These are phyloP conservation scores for Mermis nigrescens DNA, from an alignment of 2,888 invertebrate genomes.

Conservation along the genomic window DNA sequence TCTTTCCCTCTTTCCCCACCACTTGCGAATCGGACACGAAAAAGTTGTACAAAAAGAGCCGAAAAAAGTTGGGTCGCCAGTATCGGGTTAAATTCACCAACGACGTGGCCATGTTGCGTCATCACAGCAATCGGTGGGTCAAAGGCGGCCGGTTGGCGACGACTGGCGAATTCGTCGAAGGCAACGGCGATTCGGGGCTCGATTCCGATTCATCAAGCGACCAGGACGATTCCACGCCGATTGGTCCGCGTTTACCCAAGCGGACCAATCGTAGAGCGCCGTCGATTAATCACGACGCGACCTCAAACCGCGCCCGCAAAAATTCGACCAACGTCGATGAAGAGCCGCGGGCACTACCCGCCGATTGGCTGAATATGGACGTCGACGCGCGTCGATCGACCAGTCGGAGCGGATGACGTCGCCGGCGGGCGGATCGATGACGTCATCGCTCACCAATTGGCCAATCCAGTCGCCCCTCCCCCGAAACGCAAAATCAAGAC, in stretches of 20 bases:
- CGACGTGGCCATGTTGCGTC: constrained; percentile 4
- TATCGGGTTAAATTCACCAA: not conserved
- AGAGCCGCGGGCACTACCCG: too few relatives aligned
- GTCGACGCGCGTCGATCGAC: too few relatives aligned
- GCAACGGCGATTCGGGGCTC: not conserved
- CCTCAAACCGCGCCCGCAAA: too few relatives aligned
- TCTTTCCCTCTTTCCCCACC: not conserved
- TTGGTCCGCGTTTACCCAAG: not conserved
- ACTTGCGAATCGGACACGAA: not conserved
- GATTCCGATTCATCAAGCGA: not conserved
- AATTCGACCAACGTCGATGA: too few relatives aligned
- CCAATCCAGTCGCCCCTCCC: not conserved
- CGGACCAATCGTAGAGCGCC: not conserved
- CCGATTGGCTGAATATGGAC: too few relatives aligned
- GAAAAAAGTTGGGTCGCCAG: not conserved
- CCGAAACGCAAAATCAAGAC: not conserved
- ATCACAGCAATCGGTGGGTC: constrained; percentile 8
- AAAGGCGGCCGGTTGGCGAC: constrained; percentile 2
- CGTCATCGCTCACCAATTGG: not conserved
- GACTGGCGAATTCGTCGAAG: constrained; percentile 9
- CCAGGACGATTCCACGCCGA: not conserved
- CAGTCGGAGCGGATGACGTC: not conserved
- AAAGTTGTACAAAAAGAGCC: not conserved
- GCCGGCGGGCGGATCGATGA: not conserved
- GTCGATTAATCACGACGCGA: too few relatives aligned